Conservation (phyloP, 1,140 invertebrate genomes). For the Triops longicaudatus region DNA sequence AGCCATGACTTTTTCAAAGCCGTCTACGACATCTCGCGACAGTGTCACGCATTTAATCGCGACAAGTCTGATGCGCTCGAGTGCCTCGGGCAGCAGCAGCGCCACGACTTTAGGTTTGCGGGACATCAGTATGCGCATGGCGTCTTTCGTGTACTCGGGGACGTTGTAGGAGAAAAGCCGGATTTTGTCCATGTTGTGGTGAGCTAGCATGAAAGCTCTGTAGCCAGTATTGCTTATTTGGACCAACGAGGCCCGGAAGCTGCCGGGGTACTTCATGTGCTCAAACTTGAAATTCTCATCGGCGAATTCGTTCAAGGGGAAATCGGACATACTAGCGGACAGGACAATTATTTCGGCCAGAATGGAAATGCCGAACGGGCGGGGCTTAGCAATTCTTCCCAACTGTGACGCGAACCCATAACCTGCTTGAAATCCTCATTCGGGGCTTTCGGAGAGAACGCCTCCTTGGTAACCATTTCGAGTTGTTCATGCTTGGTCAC, state of each 20-base stretch:
- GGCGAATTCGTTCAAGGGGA: constrained; percentile 4
- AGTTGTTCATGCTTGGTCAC: too few relatives aligned
- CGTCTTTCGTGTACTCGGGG: constrained; percentile 25
- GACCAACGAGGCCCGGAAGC: constrained; percentile 25
- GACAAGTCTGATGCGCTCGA: constrained; percentile 6
- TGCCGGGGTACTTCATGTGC: constrained; percentile 25
- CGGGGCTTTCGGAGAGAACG: neutral
- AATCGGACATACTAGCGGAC: constrained; percentile 17
- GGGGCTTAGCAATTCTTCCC: constrained; percentile 22
- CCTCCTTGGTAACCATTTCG: too few relatives aligned
- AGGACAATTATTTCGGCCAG: constrained; percentile 24
- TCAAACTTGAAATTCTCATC: neutral
- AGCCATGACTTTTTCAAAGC: constrained; percentile 21
- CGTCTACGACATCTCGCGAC: constrained; percentile 7
- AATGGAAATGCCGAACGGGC: constrained; percentile 23
- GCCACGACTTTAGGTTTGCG: neutral
- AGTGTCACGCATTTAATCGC: neutral
- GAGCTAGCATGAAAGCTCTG: constrained; percentile 21
- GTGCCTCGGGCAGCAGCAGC: neutral
- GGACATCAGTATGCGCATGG: neutral
- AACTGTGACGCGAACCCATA: neutral
- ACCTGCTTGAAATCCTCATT: constrained; percentile 23
- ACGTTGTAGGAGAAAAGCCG: neutral
- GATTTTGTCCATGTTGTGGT: constrained; percentile 27
- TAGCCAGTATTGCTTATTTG: constrained; percentile 25